Base-by-base conservation (phyloP, 1,140 invertebrate species). In the Lasioglossum baleicum region DNA sequence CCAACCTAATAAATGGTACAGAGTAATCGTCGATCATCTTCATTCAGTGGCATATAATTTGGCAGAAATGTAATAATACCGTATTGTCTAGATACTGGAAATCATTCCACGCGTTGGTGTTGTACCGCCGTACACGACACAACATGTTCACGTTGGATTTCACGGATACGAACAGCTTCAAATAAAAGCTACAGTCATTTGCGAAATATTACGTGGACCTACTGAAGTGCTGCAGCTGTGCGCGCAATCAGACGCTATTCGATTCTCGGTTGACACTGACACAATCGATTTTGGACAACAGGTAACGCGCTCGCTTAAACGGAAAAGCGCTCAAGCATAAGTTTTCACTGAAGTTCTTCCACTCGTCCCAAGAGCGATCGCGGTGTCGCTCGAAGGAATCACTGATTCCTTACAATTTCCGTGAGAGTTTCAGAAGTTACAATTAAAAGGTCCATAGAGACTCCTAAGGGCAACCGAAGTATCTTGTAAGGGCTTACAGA, bases 281-380 rank as follows among this genome's bases (percentile, higher is more conserved):
- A 11, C 65, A 4, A 88, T 94, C 11, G 90, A 94, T 79, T 92
- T 92, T 79, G 93, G 92, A 26, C 82, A 90, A 72, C 87, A 89
- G 81, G 92, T 92, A 87, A 81, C 13, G 44, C 42, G 63, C n/a
- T 58, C n/a, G n/a, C 7, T 58, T n/a, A 8, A n/a, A 58, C 56
- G 56, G 44, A 0, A 48, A 13, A 48, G 10, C 44, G 13, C 44
- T 11, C 1, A 0, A 48, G 8, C 44, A 11, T 48, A 11, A 48
- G 13, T 48, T 48, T 10, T 48, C 2, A 13, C 2, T 2, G 13
- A 48, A 48, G 44, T 48, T 13, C 0, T 48, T 10, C 44, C 44
- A 13, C 8, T 11, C 10, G 44, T 48, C 8, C 44, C 44, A 10
- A 11, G 44, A 48, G 44, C 44, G 44, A 11, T 13, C 44, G 44